A percentile compares a stretch with the other conserved stretches of the same genome.
Conservation (phyloP, 2,888 invertebrate genomes). For the Stictocephala bisonia region DNA sequence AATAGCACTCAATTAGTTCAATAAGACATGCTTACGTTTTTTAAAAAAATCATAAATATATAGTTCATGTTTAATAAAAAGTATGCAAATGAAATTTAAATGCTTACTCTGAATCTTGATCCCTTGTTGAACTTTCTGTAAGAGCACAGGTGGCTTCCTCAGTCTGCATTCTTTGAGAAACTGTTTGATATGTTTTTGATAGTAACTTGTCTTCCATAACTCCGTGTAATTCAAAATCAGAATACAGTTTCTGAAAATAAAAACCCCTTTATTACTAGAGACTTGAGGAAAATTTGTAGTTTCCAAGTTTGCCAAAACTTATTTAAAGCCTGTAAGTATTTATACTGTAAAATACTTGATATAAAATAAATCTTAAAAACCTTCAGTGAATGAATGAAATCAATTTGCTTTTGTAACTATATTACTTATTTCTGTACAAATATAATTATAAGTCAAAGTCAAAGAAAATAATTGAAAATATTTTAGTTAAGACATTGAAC, state of each 20-base stretch:
- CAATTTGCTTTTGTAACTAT: no score
- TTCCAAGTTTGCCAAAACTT: not conserved
- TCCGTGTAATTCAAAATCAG: constrained; percentile 98
- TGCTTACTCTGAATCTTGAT: constrained; percentile 72
- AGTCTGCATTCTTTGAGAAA: constrained; percentile 94
- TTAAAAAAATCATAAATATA: no score
- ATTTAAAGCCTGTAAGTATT: not conserved
- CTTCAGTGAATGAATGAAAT: no score
- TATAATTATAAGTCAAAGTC: no score
- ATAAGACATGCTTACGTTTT: no score
- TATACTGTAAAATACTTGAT: not conserved
- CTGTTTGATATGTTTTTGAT: constrained; percentile 93
- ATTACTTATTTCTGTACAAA: no score
- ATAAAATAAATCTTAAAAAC: no score
- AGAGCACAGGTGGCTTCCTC: constrained; percentile 95
- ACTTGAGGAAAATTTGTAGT: not conserved
- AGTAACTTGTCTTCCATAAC: constrained; percentile 97
- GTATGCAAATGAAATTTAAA: not conserved
- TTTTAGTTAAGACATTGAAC: no score
- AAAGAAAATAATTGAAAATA: no score
- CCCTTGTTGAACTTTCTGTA: constrained; percentile 80
- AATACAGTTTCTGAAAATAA: constrained; percentile 90
- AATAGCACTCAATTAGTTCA: no score
- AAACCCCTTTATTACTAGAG: constrained; percentile 19
- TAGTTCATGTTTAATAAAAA: no score